Base-by-base conservation (phyloP, 23 tunicate species). In the Styela plicata region DNA sequence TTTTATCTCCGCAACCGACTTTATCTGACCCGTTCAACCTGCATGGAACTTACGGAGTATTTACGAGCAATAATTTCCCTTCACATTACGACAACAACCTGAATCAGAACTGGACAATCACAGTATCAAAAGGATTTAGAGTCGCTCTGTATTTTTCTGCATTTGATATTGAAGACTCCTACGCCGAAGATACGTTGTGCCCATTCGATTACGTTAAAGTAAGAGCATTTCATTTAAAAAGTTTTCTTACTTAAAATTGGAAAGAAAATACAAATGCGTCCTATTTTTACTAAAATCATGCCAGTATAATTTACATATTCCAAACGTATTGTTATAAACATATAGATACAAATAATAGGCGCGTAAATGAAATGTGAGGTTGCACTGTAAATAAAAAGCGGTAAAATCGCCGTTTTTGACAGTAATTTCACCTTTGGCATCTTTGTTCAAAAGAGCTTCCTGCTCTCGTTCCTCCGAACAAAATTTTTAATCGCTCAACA, bases 91-190 rank as follows among this genome's bases (percentile, higher is more conserved):
- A 25, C 29, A 57, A 83, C 66, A 73, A 91, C 64, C 33, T 57
- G 36, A 76, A 86, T 78, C 26, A 53, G 26, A 91, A 86, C 3
- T 91, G 97, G 97, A 64, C 62, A 22, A 83, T 91, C 25, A 79
- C 44, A 20, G 83, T 87, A 2, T 70, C 81, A 22, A 61, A 66
- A 0, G 90, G 90, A 44, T 91, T 80, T 32, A 87, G 78, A 66
- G 73, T 91, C 2, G 85, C 64, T 29, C 1, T 91, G 52, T 78
- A 77, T 53, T 91, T 91, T 74, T 69, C 85, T 17, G 64, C 27
- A 20, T 91, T 91, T 52, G 87, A 91, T 33, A 25, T 91, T 16
- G 97, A 91, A 77, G 97, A 86, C 63, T 84, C 94, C 1, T 84
- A 67, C 63, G 22, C 5, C 28, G 82, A 84, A 30, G 83, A 25